These are phyloP conservation scores for Ellobius talpinus DNA, from an alignment of 2,113 vertebrate genomes.

Conservation along the genomic window DNA sequence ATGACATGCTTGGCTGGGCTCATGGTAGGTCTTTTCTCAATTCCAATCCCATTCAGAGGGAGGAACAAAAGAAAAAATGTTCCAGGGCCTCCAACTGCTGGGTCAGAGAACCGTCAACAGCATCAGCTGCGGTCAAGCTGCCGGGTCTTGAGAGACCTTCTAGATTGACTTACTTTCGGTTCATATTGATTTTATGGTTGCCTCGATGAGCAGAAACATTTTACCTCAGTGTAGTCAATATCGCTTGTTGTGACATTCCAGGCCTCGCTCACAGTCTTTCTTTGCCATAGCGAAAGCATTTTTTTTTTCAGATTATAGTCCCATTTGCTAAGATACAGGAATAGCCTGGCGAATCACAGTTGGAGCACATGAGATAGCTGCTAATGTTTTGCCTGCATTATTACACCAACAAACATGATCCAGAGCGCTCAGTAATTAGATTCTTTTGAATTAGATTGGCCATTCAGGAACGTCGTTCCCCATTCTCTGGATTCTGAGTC, in stretches of 20 bases:
- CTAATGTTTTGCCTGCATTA: constrained; percentile 94
- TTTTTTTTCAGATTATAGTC: constrained; percentile 89
- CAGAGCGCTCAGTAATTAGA: constrained; percentile 92
- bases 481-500: constrained; percentile 92
- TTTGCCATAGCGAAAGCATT: constrained; percentile 86
- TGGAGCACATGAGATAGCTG: constrained; percentile 93
- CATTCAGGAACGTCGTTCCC: constrained; percentile 92
- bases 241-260: constrained; percentile 93
- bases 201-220: constrained; percentile 91
- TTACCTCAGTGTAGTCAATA: constrained; percentile 92
- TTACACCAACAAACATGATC: constrained; percentile 94
- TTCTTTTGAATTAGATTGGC: constrained; percentile 94
- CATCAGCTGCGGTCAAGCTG: constrained; percentile 91
- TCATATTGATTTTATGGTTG: constrained; percentile 93
- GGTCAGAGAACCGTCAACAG: constrained; percentile 91
- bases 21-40: constrained; percentile 95
- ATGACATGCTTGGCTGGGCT: constrained; percentile 97
- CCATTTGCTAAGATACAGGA: constrained; percentile 93
- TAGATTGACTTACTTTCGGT: constrained; percentile 92
- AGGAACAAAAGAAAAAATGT: constrained; percentile 91
- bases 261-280: constrained; percentile 88
- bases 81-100: constrained; percentile 90
- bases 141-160: constrained; percentile 90
- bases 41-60: constrained; percentile 91
- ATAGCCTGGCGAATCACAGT: constrained; percentile 92